Conservation (phyloP, 1,140 invertebrate species). For the Acromyrmex echinatior region DNA sequence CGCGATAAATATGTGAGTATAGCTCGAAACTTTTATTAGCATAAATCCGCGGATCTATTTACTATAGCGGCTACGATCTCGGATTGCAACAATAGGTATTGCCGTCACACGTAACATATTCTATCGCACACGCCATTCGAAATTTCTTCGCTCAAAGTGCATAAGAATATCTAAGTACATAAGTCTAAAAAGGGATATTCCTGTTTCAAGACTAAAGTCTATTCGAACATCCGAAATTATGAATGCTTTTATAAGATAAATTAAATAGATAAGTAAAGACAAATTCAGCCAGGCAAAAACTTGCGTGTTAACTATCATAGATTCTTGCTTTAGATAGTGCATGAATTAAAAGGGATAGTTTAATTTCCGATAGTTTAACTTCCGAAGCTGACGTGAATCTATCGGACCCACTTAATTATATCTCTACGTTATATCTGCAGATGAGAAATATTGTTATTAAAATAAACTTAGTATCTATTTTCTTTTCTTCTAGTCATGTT, state of each 20-base stretch:
- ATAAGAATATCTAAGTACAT: not conserved
- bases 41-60: conserved; percentile 36
- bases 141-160: not conserved
- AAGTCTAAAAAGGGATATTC: not conserved
- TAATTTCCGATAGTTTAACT: too few relatives aligned
- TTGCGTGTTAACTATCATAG: not conserved
- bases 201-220: not conserved
- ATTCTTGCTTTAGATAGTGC: not conserved
- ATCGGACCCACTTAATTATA: too few relatives aligned
- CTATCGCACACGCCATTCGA: not conserved
- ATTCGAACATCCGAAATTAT: not conserved
- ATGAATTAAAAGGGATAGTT: not conserved
- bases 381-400: too few relatives aligned
- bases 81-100: not conserved
- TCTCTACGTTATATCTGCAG: too few relatives aligned
- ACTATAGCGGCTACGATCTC: not conserved
- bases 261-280: not conserved
- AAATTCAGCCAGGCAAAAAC: not conserved
- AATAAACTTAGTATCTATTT: too few relatives aligned
- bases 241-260: not conserved
- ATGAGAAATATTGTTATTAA: too few relatives aligned
- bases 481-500: too few relatives aligned
- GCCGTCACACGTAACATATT: conserved; percentile 1
- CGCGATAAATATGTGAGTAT: conserved; percentile 13
- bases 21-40: conserved; percentile 44